Conservation (phyloP, 2,888 invertebrate genomes). For the Lasioglossum lativentre region DNA sequence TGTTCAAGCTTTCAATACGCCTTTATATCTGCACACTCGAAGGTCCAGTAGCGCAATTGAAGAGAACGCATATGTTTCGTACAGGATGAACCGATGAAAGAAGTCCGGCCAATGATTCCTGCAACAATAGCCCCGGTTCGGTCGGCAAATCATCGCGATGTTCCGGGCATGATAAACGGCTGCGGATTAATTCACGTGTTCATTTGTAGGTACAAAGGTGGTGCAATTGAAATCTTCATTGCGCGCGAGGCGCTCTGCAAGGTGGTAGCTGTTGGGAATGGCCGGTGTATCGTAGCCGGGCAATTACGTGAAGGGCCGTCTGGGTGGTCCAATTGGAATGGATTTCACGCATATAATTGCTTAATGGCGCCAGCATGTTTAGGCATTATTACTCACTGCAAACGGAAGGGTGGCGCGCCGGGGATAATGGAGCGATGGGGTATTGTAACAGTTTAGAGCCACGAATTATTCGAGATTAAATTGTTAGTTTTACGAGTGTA, state of each 20-base stretch:
- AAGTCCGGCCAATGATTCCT: not conserved
- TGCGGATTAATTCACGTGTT: conserved; percentile 19
- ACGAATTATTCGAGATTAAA: conserved; percentile 51
- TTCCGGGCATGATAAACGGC: not conserved
- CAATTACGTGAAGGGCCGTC: conserved; percentile 58
- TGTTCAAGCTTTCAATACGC: not conserved
- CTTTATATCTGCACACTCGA: not conserved
- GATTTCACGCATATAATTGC: conserved; percentile 66
- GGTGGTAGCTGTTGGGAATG: conserved; percentile 25
- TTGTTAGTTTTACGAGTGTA: conserved; percentile 53
- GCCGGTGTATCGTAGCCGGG: conserved; percentile 41
- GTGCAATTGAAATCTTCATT: conserved; percentile 42
- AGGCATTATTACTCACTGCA: conserved; percentile 59
- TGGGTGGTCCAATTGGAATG: conserved; percentile 63
- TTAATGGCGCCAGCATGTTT: conserved; percentile 66
- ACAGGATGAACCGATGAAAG: not conserved
- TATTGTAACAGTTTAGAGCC: conserved; percentile 47
- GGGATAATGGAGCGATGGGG: conserved; percentile 43
- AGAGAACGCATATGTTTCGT: not conserved
- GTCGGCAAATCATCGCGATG: not conserved
- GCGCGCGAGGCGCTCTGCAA: conserved; percentile 10
- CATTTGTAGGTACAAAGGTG: conserved; percentile 10
- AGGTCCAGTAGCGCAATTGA: not conserved
- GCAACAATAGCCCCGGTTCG: not conserved
- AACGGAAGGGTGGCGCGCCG: conserved; percentile 46